A percentile compares a stretch with the other conserved stretches of the same genome.
Evolutionary conservation across 1,140 invertebrate species (phyloP).

Genomic region (Panagrolaimus sp.): DNA sequence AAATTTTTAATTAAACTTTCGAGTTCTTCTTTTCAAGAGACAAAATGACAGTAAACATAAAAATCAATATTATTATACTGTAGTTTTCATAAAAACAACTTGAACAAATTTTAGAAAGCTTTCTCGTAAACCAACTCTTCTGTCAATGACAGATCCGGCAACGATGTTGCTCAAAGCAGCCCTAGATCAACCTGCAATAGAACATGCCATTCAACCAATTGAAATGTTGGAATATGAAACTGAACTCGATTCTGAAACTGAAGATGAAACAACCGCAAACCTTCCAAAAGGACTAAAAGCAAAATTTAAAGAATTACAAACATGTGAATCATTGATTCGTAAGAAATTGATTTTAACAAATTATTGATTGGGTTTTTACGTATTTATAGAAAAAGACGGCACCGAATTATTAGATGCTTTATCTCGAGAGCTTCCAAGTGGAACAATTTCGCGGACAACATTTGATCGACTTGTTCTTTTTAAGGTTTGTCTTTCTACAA

Average conservation of each 20-base stretch:
- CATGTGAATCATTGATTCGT: constrained; percentile 4
- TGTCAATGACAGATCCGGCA: not conserved
- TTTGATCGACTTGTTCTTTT: not conserved
- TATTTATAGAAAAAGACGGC: not conserved
- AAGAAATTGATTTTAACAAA: not conserved
- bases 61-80: too few species aligned
- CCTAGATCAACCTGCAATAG: constrained; percentile 14
- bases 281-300: not conserved
- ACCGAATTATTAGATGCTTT: not conserved
- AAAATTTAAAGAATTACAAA: constrained; percentile 3
- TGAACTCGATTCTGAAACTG: not conserved
- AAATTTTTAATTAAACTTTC: too few species aligned
- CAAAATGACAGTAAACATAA: too few species aligned
- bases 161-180: constrained; percentile 15
- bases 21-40: too few species aligned
- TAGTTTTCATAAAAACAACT: not conserved
- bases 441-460: not conserved
- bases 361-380: not conserved
- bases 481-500: constrained; percentile 10
- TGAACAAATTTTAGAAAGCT: not conserved
- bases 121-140: constrained; percentile 13
- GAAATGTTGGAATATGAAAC: not conserved
- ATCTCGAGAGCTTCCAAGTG: not conserved
- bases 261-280: not conserved
- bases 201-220: constrained; percentile 11